Evolutionary conservation across 1,140 invertebrate species (phyloP).

Genomic region (Hesperophylax magnus): DNA sequence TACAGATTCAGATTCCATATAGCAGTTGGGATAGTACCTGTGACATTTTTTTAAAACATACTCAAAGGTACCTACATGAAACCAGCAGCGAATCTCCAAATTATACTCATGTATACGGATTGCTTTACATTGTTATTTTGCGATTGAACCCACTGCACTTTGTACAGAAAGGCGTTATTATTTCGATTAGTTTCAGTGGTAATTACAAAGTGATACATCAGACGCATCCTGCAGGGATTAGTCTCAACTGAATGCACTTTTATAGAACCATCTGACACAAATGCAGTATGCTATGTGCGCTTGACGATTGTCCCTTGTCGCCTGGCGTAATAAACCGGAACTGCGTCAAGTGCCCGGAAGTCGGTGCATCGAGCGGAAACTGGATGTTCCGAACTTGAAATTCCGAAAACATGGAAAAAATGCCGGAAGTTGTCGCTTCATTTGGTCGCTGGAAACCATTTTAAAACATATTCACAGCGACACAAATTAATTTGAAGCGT

Average conservation of each 20-base stretch:
- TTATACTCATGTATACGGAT: too few species aligned
- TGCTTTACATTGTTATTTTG: too few species aligned
- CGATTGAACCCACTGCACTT: too few species aligned
- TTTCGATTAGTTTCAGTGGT: too few species aligned
- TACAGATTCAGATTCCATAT: too few species aligned
- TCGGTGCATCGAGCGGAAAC: slow-evolving; percentile 28
- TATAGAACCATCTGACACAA: slow-evolving; percentile 6
- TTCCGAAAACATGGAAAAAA: slow-evolving; percentile 13
- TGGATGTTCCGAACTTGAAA: slow-evolving; percentile 27
- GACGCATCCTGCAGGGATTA: not conserved
- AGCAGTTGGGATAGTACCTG: too few species aligned
- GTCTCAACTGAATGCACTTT: not conserved
- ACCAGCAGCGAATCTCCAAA: too few species aligned
- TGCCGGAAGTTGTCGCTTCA: slow-evolving; percentile 20
- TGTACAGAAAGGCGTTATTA: too few species aligned
- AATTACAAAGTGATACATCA: slow-evolving; percentile 11
- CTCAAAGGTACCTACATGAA: too few species aligned
- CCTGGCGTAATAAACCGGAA: slow-evolving; percentile 26
- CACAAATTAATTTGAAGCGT: slow-evolving; percentile 20
- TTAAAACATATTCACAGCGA: slow-evolving; percentile 1
- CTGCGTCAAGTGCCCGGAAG: slow-evolving; percentile 29
- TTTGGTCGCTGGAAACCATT: slow-evolving; percentile 4
- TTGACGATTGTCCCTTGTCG: not conserved
- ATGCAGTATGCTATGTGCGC: not conserved
- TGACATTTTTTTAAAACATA: too few species aligned